A percentile compares a stretch with the other conserved stretches of the same genome.
These are phyloP conservation scores for Lithosia quadra DNA, from an alignment of 2,888 invertebrate species.

Conservation along the genomic window DNA sequence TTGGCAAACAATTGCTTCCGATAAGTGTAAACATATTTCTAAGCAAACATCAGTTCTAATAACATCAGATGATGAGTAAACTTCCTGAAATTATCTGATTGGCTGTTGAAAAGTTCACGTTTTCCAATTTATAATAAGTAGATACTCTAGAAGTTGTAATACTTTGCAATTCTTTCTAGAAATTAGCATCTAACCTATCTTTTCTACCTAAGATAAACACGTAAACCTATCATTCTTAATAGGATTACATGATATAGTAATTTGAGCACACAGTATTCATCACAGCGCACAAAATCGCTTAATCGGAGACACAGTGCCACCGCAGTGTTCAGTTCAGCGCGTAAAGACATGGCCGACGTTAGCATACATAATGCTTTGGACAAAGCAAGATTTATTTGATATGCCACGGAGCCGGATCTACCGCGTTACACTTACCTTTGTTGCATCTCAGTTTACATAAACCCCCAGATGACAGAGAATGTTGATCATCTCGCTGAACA, in stretches of 20 bases:
- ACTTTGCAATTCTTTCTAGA: not conserved
- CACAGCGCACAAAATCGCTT: slow-evolving; percentile 21
- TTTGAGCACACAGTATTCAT: slow-evolving; percentile 31
- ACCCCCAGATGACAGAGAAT: slow-evolving; percentile 37
- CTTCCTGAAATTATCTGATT: not conserved
- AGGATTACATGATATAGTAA: not conserved
- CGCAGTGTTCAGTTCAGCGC: slow-evolving; percentile 44
- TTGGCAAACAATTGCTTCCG: not conserved
- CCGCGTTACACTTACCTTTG: slow-evolving; percentile 46
- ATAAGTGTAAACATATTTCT: not conserved
- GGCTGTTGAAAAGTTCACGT: not conserved
- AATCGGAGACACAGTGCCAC: slow-evolving; percentile 43
- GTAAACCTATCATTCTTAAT: not conserved
- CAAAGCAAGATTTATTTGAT: slow-evolving; percentile 79
- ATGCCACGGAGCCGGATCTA: slow-evolving; percentile 59
- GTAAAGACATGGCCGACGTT: slow-evolving; percentile 65
- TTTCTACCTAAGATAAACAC: not conserved
- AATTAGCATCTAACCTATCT: not conserved
- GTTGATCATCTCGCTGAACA: slow-evolving; percentile 27
- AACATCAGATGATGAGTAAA: not conserved
- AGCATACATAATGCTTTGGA: slow-evolving; percentile 77
- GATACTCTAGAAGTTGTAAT: not conserved
- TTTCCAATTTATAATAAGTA: not conserved
- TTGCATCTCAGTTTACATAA: slow-evolving; percentile 42
- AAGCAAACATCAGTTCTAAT: not conserved